phyloP scores from a whole-genome alignment of 2,888 invertebrate species.

The Hemicrepidius hirtus region DNA sequence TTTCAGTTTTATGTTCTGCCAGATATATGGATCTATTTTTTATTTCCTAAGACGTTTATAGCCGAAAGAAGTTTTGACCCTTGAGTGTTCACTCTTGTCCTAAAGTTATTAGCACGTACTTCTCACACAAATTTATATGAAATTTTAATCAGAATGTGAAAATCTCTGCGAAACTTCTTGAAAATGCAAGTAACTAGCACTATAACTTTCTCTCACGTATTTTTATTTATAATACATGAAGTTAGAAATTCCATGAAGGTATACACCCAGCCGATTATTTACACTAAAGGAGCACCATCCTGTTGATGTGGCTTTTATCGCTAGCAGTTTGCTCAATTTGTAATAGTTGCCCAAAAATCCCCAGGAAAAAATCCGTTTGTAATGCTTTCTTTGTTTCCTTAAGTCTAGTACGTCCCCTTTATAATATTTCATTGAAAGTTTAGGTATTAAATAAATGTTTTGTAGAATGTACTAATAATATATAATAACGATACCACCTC shows the following conservation, averaged over 20 bases:
- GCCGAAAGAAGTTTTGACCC: slow-evolving; percentile 20
- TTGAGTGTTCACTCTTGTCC: slow-evolving; percentile 1
- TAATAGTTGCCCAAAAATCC: slow-evolving; percentile 4
- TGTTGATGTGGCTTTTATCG: slow-evolving; percentile 16
- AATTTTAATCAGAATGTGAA: neutral
- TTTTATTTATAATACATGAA: neutral
- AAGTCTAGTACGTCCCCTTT: too few species aligned
- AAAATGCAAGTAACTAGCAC: neutral
- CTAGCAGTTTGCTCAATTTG: slow-evolving; percentile 7
- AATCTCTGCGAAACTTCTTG: too few species aligned
- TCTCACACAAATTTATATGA: neutral
- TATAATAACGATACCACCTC: too few species aligned
- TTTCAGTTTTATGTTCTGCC: slow-evolving; percentile 29
- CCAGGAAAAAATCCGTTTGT: neutral
- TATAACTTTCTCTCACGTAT: neutral
- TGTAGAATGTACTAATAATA: too few species aligned
- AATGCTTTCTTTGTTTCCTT: neutral
- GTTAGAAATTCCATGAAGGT: neutral
- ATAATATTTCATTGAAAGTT: too few species aligned
- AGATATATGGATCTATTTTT: slow-evolving; percentile 27
- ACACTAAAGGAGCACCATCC: slow-evolving; percentile 8
- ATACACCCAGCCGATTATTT: slow-evolving; percentile 19
- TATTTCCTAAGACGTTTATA: slow-evolving; percentile 21
- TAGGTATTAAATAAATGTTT: too few species aligned
- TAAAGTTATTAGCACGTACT: slow-evolving; percentile 8